Conservation (phyloP, 2,888 invertebrate genomes). For the Drosophila mettleri region DNA sequence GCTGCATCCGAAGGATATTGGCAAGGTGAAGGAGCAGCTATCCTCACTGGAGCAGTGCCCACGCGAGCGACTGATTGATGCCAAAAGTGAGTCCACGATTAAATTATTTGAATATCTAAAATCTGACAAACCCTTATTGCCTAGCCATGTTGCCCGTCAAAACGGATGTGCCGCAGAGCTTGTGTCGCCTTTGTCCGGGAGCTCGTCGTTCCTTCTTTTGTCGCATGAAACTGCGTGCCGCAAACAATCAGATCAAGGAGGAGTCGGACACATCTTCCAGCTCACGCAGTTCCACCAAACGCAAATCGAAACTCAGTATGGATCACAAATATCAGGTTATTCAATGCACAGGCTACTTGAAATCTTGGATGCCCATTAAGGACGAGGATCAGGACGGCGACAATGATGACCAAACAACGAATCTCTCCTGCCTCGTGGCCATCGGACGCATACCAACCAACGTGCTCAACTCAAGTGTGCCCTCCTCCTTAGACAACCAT, state of each 20-base stretch:
- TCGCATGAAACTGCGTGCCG: constrained; percentile 93
- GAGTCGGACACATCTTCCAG: constrained; percentile 86
- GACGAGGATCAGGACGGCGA: constrained; percentile 89
- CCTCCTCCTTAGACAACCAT: constrained; percentile 84
- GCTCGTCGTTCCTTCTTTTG: constrained; percentile 97
- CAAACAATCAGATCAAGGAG: constrained; percentile 89
- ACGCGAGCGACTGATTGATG: constrained; percentile 94
- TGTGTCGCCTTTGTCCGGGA: constrained; percentile 93
- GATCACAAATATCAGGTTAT: constrained; percentile 95
- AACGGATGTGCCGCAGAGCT: constrained; percentile 91
- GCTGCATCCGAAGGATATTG: constrained; percentile 96
- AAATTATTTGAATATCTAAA: neutral
- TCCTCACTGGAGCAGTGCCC: constrained; percentile 95
- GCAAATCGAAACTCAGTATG: constrained; percentile 87
- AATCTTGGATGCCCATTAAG: constrained; percentile 95
- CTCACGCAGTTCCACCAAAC: constrained; percentile 87
- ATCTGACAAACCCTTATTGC: no score
- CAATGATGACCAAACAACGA: constrained; percentile 87
- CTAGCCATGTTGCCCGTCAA: constrained; percentile 96
- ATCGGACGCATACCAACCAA: constrained; percentile 91
- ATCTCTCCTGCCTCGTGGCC: constrained; percentile 94
- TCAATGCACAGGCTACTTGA: constrained; percentile 96
- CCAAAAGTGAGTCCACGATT: constrained; percentile 89
- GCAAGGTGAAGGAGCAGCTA: constrained; percentile 97
- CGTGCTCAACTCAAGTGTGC: constrained; percentile 86